Base-by-base conservation (phyloP, 2,797 vertebrate species). In the Sebastes taczanowskii region DNA sequence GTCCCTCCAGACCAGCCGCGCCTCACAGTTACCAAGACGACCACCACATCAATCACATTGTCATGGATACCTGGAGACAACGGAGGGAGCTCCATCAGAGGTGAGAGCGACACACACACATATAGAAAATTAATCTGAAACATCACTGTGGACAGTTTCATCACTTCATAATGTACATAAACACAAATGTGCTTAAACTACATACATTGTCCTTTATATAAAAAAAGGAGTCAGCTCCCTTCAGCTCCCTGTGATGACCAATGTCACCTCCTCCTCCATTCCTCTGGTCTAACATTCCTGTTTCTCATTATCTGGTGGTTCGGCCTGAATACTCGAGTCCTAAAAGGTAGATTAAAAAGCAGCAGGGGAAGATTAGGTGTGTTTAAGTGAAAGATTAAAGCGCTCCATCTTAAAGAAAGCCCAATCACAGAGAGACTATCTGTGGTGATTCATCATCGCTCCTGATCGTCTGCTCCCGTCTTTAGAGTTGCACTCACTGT, bases 41-140 rank as follows among this genome's bases (percentile, higher is more conserved):
- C 98, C 2, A 98, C 98, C 79, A 99, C 98, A 76, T 99, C 99
- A 69, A 99, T 99, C 91, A 98, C 98, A 11, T 95, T 99, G 80
- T 99, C 98, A 60, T 99, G 99, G 99, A 98, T 99, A 87, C 98
- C 98, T 32, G 99, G 99, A 74, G 98, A 99, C 93, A 99, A 99
- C 0, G 99, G 99, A 56, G 99, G 99, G 81, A 99, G 99, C 84
- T 99, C 98, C 25, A 99, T 99, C 88, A 95, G 99, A 97, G 98
- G 99, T 99, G 90, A 95, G 71, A 49, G 23, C 10, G 7, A 55
- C 63, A 42, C 71, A 38, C 46, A 66, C 56, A 34, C 52, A 73
- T 42, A 16, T 6, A 42, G 38, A 46, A 60, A 22, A 80, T 66
- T 2, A 25, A 34, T 22, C 8, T 5, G 3, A n/a, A 52, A 67